Percentiles rank a stretch among this genome's conserved stretches.
These are phyloP conservation scores for Drosophila kurseongensis DNA, from an alignment of 1,140 invertebrate genomes.

Conservation along the genomic window DNA sequence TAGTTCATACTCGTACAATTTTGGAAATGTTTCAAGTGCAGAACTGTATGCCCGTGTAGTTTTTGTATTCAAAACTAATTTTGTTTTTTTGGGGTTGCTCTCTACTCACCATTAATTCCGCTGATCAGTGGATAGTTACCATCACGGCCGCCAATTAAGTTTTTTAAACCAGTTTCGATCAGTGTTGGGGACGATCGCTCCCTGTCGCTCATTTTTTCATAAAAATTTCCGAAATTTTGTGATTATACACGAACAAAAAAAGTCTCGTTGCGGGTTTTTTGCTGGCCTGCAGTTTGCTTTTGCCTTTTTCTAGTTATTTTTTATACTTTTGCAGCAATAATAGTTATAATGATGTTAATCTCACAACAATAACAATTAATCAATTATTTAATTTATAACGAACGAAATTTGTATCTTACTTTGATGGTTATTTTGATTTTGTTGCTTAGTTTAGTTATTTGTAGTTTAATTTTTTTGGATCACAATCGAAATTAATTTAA, in stretches of 20 bases:
- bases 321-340: conserved; percentile 21
- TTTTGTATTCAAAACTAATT: background rate
- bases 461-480: conserved; percentile 45
- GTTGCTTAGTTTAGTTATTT: conserved; percentile 53
- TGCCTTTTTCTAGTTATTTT: conserved; percentile 8
- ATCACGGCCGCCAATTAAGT: conserved; percentile 91
- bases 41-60: background rate
- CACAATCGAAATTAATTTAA: conserved; percentile 62
- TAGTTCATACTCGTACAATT: conserved; percentile 10
- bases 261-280: conserved; percentile 43
- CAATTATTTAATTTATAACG: conserved; percentile 39
- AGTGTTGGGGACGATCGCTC: conserved; percentile 91
- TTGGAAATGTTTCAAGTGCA: conserved; percentile 14
- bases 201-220: conserved; percentile 90
- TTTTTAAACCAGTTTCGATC: conserved; percentile 91
- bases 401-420: conserved; percentile 38
- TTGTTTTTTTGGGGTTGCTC: conserved; percentile 4
- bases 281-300: conserved; percentile 29
- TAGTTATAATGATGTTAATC: conserved; percentile 25
- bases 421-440: conserved; percentile 42
- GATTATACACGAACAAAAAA: conserved; percentile 77
- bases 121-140: conserved; percentile 90
- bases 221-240: conserved; percentile 79
- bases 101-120: conserved; percentile 88
- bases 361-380: conserved; percentile 61